A percentile compares a stretch with the other conserved stretches of the same genome.
Evolutionary conservation across 2,888 invertebrate genomes (phyloP).

Genomic region (Calameuta idolon): DNA sequence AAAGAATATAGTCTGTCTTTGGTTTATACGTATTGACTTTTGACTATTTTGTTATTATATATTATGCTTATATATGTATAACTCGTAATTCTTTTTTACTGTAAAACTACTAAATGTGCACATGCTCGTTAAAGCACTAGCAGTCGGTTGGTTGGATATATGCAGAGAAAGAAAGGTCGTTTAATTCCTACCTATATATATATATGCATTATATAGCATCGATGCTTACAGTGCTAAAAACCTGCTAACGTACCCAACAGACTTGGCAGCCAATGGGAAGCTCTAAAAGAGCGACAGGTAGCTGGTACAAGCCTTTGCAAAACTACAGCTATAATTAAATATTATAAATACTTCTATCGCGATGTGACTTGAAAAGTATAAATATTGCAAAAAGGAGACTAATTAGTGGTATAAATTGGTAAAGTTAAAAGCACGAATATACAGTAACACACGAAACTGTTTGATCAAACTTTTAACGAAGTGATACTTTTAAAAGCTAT

Average conservation of each 20-base stretch:
- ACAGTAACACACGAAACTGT: neutral
- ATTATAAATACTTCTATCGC: neutral
- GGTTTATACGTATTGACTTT: neutral
- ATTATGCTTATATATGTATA: neutral
- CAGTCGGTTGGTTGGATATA: neutral
- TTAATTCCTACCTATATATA: neutral
- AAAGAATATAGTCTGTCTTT: neutral
- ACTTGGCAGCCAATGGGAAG: neutral
- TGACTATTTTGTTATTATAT: neutral
- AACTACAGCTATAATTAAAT: neutral
- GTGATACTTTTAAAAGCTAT: neutral
- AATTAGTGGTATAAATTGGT: neutral
- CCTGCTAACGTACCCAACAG: neutral
- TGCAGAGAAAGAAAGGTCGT: neutral
- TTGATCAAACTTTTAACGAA: neutral
- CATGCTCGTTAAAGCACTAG: neutral
- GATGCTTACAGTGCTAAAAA: neutral
- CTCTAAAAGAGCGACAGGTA: neutral
- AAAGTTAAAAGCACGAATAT: neutral
- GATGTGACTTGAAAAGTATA: neutral
- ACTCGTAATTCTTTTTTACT: neutral
- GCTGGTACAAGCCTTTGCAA: neutral
- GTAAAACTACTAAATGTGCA: neutral
- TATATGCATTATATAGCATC: neutral
- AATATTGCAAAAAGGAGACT: neutral